Evolutionary conservation across 2,113 vertebrate species (phyloP).

Genomic region (Oostethus manadensis): DNA sequence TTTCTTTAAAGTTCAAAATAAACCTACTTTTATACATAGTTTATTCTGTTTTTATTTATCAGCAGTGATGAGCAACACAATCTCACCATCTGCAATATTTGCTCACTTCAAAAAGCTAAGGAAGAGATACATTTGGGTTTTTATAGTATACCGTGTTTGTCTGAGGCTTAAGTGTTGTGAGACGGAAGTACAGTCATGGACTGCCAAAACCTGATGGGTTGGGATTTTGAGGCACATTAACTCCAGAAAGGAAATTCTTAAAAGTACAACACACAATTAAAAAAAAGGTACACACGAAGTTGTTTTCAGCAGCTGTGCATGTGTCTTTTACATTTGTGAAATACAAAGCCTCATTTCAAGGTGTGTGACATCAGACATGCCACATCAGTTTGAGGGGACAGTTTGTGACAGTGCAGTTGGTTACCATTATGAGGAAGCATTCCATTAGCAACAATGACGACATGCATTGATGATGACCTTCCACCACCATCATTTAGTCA

Average conservation of each 20-base stretch:
- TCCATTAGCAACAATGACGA: not conserved
- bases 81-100: conserved; percentile 11
- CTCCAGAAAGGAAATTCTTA: not conserved
- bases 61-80: conserved; percentile 18
- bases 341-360: not conserved
- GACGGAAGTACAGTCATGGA: conserved; percentile 16
- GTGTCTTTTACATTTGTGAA: not conserved
- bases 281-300: not conserved
- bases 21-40: conserved; percentile 60
- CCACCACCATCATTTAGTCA: not conserved
- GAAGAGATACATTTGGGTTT: conserved; percentile 1
- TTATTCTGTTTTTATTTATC: conserved; percentile 28
- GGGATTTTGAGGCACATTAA: not conserved
- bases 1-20: conserved; percentile 55
- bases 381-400: not conserved
- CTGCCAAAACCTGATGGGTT: not conserved
- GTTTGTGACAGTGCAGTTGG: not conserved
- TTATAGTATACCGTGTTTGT: conserved; percentile 8
- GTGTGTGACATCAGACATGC: not conserved
- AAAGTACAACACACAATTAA: not conserved
- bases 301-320: no score
- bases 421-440: not conserved
- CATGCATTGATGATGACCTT: not conserved
- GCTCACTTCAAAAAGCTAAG: conserved; percentile 17
- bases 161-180: conserved; percentile 3